Conservation (phyloP, 2,113 vertebrate species). For the Dolichallabes microphthalmus region DNA sequence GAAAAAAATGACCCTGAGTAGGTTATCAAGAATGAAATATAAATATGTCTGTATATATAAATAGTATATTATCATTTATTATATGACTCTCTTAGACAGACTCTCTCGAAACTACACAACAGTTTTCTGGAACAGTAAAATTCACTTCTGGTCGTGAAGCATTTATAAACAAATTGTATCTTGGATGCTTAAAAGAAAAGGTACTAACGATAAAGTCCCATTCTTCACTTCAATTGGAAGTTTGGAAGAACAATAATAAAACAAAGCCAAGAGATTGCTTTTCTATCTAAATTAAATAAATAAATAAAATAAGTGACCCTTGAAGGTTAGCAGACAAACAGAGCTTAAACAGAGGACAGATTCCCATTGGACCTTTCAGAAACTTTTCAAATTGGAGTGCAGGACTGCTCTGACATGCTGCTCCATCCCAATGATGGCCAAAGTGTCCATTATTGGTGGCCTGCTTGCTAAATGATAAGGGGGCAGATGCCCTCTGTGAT, state of each 20-base stretch:
- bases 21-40: conserved; percentile 8
- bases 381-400: conserved; percentile 58
- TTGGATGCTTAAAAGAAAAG: conserved; percentile 15
- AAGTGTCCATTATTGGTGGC: conserved; percentile 54
- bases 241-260: conserved; percentile 30
- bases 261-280: conserved; percentile 45
- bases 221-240: conserved; percentile 31
- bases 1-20: conserved; percentile 20
- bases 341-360: conserved; percentile 43
- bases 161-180: neutral
- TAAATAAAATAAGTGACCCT: conserved; percentile 54
- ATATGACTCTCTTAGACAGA: neutral
- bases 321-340: conserved; percentile 53
- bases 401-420: conserved; percentile 53
- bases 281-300: conserved; percentile 32
- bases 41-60: neutral
- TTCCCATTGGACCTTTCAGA: conserved; percentile 49
- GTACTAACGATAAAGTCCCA: neutral
- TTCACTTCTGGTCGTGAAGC: neutral
- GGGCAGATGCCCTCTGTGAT: conserved; percentile 55
- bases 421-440: conserved; percentile 54
- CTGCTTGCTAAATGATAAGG: conserved; percentile 47
- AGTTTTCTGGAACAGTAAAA: neutral
- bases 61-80: neutral
- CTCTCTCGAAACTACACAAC: neutral